Evolutionary conservation across 1,140 invertebrate genomes (phyloP).

Genomic region (Ceratosolen fusciceps): DNA sequence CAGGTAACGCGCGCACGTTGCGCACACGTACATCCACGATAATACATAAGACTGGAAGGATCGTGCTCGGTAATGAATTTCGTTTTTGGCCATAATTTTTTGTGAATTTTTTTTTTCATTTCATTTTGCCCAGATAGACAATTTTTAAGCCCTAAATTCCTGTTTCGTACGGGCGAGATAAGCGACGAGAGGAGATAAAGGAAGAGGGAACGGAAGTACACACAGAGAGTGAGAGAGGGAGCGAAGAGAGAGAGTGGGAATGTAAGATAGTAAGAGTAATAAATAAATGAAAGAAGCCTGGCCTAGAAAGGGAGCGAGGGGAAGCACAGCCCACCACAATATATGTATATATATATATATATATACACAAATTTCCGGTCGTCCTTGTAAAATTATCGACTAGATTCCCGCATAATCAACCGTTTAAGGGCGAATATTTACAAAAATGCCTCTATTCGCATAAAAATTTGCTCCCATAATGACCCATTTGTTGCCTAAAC

Average conservation of each 20-base stretch:
- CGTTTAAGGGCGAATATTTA: too few species aligned
- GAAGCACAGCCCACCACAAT: too few species aligned
- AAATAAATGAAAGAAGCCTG: too few species aligned
- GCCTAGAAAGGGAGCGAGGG: too few species aligned
- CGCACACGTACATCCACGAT: background rate
- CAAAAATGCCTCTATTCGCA: too few species aligned
- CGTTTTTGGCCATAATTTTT: constrained; percentile 29
- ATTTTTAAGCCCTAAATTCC: constrained; percentile 38
- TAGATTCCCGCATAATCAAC: too few species aligned
- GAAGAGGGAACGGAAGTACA: background rate
- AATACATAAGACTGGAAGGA: background rate
- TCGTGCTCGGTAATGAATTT: constrained; percentile 31
- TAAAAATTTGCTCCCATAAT: too few species aligned
- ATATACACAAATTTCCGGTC: background rate
- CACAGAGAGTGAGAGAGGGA: background rate
- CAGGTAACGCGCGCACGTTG: background rate
- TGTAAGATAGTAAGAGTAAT: too few species aligned
- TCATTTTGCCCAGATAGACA: background rate
- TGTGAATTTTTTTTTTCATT: background rate
- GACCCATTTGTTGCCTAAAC: too few species aligned
- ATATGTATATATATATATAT: too few species aligned
- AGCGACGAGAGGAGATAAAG: too few species aligned
- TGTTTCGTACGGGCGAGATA: too few species aligned
- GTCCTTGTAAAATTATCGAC: constrained; percentile 8
- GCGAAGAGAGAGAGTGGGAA: background rate